Percentiles rank a stretch among this genome's conserved stretches.
Evolutionary conservation across 1,140 invertebrate genomes (phyloP).

Genomic region (Nixonia krombeini): DNA sequence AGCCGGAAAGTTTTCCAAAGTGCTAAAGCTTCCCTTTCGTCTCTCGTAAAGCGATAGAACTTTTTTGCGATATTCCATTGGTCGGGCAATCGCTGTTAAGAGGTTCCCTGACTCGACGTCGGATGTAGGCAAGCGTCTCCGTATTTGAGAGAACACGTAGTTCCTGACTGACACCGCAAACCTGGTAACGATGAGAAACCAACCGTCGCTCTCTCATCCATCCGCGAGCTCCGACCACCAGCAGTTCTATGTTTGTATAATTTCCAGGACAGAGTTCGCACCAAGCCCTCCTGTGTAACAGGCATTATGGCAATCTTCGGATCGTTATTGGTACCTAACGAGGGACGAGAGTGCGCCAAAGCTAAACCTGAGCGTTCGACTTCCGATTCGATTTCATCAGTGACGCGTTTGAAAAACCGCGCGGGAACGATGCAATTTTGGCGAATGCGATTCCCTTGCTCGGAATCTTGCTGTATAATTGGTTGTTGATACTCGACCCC

Average conservation of each 20-base stretch:
- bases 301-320: too few relatives aligned
- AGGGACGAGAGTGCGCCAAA: too few relatives aligned
- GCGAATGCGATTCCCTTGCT: too few relatives aligned
- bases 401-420: too few relatives aligned
- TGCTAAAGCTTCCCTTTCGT: conserved; percentile 9
- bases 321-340: too few relatives aligned
- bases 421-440: too few relatives aligned
- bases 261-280: conserved; percentile 20
- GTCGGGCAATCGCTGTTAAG: conserved; percentile 31
- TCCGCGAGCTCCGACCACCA: conserved; percentile 19
- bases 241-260: conserved; percentile 28
- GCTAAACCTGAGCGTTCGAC: too few relatives aligned
- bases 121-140: conserved; percentile 8
- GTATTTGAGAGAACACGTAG: conserved; percentile 17
- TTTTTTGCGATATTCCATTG: conserved; percentile 34
- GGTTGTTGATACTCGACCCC: conserved; percentile 20
- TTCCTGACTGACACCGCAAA: conserved; percentile 15
- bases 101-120: conserved; percentile 8
- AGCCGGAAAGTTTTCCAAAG: conserved; percentile 23
- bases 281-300: too few relatives aligned
- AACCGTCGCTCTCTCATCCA: conserved; percentile 16
- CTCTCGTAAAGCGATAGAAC: conserved; percentile 15
- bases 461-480: conserved; percentile 59
- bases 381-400: too few relatives aligned
- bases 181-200: conserved; percentile 33